Percentiles rank a stretch among this genome's conserved stretches.
Conservation (phyloP, 2,888 invertebrate species). For the Archaeoteleia sp. region DNA sequence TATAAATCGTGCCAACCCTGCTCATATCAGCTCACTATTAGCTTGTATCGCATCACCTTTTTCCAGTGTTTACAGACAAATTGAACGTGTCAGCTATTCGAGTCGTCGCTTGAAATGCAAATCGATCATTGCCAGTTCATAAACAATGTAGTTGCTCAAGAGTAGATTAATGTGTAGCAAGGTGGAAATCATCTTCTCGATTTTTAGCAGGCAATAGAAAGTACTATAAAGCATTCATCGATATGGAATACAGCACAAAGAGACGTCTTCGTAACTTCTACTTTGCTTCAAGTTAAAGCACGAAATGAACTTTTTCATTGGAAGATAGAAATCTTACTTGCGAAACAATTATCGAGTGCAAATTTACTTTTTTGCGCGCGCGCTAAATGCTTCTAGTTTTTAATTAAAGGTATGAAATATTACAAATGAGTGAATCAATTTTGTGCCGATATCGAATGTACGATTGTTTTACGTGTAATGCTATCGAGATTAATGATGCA, state of each 20-base stretch:
- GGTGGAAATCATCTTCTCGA: conserved; percentile 43
- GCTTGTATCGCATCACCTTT: too few relatives aligned
- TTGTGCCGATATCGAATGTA: too few relatives aligned
- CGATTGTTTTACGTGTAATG: too few relatives aligned
- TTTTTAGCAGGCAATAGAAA: conserved; percentile 37
- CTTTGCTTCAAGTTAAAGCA: conserved; percentile 36
- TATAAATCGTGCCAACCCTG: too few relatives aligned
- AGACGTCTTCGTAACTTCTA: conserved; percentile 40
- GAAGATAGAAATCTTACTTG: conserved; percentile 27
- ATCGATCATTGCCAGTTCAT: conserved; percentile 19
- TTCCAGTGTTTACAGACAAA: too few relatives aligned
- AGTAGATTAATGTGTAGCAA: conserved; percentile 43
- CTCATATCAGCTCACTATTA: too few relatives aligned
- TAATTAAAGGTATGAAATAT: too few relatives aligned
- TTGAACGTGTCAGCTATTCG: too few relatives aligned
- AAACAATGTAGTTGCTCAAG: conserved; percentile 21
- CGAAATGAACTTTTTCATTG: conserved; percentile 40
- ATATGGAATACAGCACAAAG: conserved; percentile 41
- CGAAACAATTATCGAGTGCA: conserved; percentile 27
- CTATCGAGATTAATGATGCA: too few relatives aligned
- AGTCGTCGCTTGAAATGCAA: not conserved
- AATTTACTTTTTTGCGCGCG: conserved; percentile 11
- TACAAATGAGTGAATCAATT: too few relatives aligned
- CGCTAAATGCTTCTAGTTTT: too few relatives aligned
- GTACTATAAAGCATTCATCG: conserved; percentile 37